Evolutionary conservation across 2,113 vertebrate species (phyloP), one percentile per base, ranked within the genome.

Genomic region (Paraplagusia blochii): DNA sequence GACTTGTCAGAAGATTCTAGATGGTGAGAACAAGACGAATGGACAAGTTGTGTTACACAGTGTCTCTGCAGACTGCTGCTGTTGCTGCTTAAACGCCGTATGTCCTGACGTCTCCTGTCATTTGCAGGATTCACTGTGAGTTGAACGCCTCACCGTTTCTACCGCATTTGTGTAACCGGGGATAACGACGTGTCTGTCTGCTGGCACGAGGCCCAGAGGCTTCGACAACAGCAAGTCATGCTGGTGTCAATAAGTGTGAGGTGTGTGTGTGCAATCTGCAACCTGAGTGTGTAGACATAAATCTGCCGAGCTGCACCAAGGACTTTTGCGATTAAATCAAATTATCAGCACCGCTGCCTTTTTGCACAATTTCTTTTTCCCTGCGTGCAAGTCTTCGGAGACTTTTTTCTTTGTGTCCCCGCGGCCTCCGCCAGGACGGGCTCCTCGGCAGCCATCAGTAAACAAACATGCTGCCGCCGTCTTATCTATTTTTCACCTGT

Each of bases 401-500:
- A 39, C 44, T 12, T 35, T 7, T 36, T 33, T 33, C 44, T 47
- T 44, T 63, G 63, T 3, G 29, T 53, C 57, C 29, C 51, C 43
- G 50, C 48, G 14, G 4, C 19, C 16, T 19, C 9, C 7, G 35
- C 42, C 36, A 74, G 17, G 46, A 9, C 9, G 19, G 53, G 49
- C 42, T 60, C 47, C 49, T 40, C 56, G 18, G 8, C 60, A 40
- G 19, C 56, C 62, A 46, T 56, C 35, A 35, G 59, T 56, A 58
- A 66, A 66, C 49, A 50, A n/a, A 42, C 34, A 1, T 45, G 45
- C 67, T 56, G 17, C 3, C n/a, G 7, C 36, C 4, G 0, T 53
- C 69, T 74, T 53, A 77, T 73, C 79, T 68, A 11, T 53, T 49
- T 53, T 49, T 70, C 63, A 56, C 65, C 60, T 69, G 70, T 67